These are phyloP conservation scores for Parambassis ranga DNA, from an alignment of 2,797 vertebrate species.

Conservation along the genomic window DNA sequence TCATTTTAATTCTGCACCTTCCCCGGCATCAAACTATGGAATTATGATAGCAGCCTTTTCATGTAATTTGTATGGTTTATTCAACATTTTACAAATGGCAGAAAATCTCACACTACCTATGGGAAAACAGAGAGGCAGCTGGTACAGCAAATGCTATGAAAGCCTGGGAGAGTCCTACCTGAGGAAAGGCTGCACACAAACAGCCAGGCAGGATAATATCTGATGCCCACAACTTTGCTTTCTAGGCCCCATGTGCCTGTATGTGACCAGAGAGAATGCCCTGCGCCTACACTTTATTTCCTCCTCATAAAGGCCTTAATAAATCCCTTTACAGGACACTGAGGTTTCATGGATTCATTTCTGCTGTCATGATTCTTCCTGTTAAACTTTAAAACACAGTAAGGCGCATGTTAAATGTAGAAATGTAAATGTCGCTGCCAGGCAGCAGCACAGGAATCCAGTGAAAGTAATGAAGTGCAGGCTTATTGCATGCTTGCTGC, in stretches of 20 bases:
- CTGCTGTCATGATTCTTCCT: slow-evolving; percentile 19
- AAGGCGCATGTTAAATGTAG: slow-evolving; percentile 3
- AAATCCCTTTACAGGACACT: neutral
- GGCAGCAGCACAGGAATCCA: slow-evolving; percentile 47
- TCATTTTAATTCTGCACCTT: neutral
- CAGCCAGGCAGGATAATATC: neutral
- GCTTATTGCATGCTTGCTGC: slow-evolving; percentile 21
- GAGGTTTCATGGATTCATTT: neutral
- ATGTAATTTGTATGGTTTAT: neutral
- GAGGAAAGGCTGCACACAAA: neutral
- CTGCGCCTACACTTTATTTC: too few species aligned
- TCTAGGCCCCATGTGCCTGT: too few species aligned
- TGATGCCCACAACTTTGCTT: too few species aligned
- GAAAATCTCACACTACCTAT: neutral
- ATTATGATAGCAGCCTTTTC: neutral
- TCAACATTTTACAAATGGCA: slow-evolving; percentile 4
- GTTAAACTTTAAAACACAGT: slow-evolving; percentile 38
- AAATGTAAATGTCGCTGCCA: slow-evolving; percentile 22
- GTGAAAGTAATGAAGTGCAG: slow-evolving; percentile 33
- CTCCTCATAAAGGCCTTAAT: neutral
- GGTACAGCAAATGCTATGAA: neutral
- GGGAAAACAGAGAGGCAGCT: slow-evolving; percentile 20
- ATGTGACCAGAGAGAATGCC: too few species aligned
- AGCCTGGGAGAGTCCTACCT: neutral
- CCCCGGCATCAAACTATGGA: neutral